Conservation (phyloP, 2,888 invertebrate genomes). For the Acrobasis suavella region DNA sequence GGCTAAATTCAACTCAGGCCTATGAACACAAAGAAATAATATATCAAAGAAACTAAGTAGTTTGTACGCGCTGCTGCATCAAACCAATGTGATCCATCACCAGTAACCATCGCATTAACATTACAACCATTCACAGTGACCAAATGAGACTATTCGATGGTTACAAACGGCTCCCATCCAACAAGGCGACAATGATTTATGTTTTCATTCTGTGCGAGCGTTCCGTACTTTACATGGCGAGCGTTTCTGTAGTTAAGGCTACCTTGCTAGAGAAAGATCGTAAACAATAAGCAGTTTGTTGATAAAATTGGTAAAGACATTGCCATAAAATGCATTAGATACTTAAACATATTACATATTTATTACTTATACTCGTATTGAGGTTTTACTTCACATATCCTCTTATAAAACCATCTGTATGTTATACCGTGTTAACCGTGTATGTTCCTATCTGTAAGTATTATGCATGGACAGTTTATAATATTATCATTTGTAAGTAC, state of each 20-base stretch:
- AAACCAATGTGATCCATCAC: constrained; percentile 14
- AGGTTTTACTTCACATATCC: no score
- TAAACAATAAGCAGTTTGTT: background rate
- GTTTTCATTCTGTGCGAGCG: constrained; percentile 17
- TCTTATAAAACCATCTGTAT: no score
- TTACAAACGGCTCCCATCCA: constrained; percentile 20
- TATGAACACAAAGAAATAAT: background rate
- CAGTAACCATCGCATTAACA: constrained; percentile 13
- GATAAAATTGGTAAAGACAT: no score
- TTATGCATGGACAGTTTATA: no score
- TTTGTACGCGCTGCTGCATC: constrained; percentile 1
- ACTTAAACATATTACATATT: no score
- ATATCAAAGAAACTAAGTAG: constrained; percentile 15
- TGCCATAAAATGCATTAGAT: no score
- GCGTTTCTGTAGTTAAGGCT: constrained; percentile 5
- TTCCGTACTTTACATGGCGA: constrained; percentile 11
- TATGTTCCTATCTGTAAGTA: no score
- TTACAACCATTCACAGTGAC: constrained; percentile 23
- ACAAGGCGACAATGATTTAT: constrained; percentile 23
- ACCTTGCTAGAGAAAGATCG: background rate
- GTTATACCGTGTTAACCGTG: no score
- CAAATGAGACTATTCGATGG: constrained; percentile 22
- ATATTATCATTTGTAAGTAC: no score
- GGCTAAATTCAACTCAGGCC: no score
- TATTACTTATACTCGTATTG: no score